Evolutionary conservation across 2,888 invertebrate genomes (phyloP).

Genomic region (Clitarchus hookeri): DNA sequence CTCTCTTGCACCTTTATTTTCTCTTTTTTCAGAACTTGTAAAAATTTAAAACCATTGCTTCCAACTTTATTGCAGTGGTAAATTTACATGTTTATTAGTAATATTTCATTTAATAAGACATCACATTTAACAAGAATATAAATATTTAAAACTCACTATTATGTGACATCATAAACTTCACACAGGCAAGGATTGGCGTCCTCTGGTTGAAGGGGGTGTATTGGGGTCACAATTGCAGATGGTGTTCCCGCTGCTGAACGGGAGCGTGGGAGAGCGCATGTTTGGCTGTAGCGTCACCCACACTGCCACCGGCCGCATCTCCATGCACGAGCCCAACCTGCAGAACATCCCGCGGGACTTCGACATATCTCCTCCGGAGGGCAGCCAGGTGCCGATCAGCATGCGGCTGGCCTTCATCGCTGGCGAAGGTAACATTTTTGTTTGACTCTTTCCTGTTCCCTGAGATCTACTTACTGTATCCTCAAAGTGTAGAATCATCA

Average conservation of each 20-base stretch:
- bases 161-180: too few species aligned
- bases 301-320: constrained; percentile 81
- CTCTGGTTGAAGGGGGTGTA: not conserved
- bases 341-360: constrained; percentile 92
- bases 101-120: too few species aligned
- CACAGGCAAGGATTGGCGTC: not conserved
- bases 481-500: too few species aligned
- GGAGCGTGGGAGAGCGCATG: constrained; percentile 27
- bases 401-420: constrained; percentile 66
- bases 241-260: constrained; percentile 42
- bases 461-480: too few species aligned
- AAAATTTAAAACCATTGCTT: too few species aligned
- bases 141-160: too few species aligned
- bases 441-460: too few species aligned
- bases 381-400: constrained; percentile 51
- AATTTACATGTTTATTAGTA: too few species aligned
- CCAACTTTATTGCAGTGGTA: too few species aligned
- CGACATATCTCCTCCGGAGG: constrained; percentile 55
- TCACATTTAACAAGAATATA: too few species aligned
- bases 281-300: constrained; percentile 67
- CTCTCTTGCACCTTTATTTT: too few species aligned
- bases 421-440: constrained; percentile 47
- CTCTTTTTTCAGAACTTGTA: too few species aligned
- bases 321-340: constrained; percentile 91
- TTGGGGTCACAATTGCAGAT: constrained; percentile 38